Evolutionary conservation across 2,113 vertebrate species (phyloP), one percentile per base, ranked within the genome.

Genomic region (Pionites leucogaster): DNA sequence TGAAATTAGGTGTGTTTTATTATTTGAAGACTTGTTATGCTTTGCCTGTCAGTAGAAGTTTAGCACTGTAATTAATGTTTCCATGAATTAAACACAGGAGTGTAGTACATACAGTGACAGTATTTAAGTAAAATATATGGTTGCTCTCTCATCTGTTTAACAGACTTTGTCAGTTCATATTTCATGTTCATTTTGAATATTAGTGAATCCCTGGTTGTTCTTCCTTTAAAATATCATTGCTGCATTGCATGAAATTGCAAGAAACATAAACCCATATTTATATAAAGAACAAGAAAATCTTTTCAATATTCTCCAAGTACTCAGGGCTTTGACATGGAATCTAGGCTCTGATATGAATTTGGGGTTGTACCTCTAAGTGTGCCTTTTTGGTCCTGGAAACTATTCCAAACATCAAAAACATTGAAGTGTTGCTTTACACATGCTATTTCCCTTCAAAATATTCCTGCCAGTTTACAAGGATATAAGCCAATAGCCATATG

Each of bases 1-100:
- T 86, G 11, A 95, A 95, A 96, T 94, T 91, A 91, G 84, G 90
- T 93, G 86, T 86, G 23, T 86, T 90, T 92, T 87, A 88, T 91
- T 88, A 75, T 91, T 95, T 83, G 47, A 91, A 95, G 60, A 88
- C 62, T 75, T 90, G 68, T 85, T 94, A 91, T 90, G 90, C 65
- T 94, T 81, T 82, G 63, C 79, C 59, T 93, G 74, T 91, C 91
- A 95, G 55, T 39, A 94, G 80, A 89, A 49, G 10, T 65, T 85
- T 71, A 82, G 83, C 74, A 44, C 37, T 28, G 39, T 81, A 86
- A 89, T 65, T 84, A 89, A 93, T 91, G 71, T 87, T 86, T 88
- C 75, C 87, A 82, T 53, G 41, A 95, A 93, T 91, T 91, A 93
- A 96, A 93, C 81, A 91, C 60, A 81, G 27, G 20, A 86, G 33